phyloP scores from a whole-genome alignment of 92 coral and sea anemone genomes.

The Paramuricea clavata region DNA sequence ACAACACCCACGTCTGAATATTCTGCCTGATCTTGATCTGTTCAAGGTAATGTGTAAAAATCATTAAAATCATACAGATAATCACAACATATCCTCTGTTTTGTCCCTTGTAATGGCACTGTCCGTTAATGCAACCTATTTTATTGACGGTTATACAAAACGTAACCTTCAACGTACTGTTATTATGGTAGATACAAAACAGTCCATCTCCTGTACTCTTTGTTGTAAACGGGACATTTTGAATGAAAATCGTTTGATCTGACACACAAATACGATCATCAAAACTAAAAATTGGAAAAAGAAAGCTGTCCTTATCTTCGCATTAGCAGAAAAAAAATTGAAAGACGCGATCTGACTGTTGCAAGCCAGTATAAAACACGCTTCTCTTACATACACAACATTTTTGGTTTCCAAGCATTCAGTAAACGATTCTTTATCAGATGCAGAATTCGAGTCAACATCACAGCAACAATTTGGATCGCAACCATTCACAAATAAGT shows the following conservation, averaged over 20 bases:
- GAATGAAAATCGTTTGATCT: constrained; percentile 73
- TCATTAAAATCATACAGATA: too few relatives aligned
- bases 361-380: too few relatives aligned
- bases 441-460: constrained; percentile 78
- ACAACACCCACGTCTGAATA: constrained; percentile 86
- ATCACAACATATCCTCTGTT: too few relatives aligned
- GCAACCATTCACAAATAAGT: constrained; percentile 91
- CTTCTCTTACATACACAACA: constrained; percentile 66
- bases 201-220: constrained; percentile 88
- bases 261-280: constrained; percentile 94
- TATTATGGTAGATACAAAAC: constrained; percentile 86
- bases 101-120: too few relatives aligned
- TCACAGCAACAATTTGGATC: constrained; percentile 98
- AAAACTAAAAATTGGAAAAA: constrained; percentile 71
- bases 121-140: too few relatives aligned
- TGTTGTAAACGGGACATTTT: constrained; percentile 81
- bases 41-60: too few relatives aligned
- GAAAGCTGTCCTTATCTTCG: too few relatives aligned
- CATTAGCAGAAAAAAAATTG: too few relatives aligned
- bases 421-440: constrained; percentile 85
- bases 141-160: too few relatives aligned
- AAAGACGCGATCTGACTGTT: too few relatives aligned
- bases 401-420: constrained; percentile 81
- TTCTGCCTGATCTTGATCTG: constrained; percentile 82
- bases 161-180: too few relatives aligned